Evolutionary conservation across 2,888 invertebrate species (phyloP).

Genomic region (Entomobrya proxima): DNA sequence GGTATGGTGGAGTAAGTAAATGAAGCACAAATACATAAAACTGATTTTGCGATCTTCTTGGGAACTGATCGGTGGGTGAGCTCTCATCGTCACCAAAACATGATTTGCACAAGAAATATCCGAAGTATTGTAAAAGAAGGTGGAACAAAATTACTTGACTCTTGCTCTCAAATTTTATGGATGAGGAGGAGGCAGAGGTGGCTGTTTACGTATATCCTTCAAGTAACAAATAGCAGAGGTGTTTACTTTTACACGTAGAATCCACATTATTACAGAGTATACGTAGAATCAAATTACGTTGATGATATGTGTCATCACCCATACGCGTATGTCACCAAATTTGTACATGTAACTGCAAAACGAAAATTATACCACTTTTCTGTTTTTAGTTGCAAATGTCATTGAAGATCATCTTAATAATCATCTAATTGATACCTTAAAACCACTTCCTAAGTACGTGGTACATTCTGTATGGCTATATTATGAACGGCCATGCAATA

Average conservation of each 20-base stretch:
- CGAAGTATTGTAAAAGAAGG: conserved; percentile 19
- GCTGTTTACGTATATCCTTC: conserved; percentile 13
- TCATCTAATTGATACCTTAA: conserved; percentile 19
- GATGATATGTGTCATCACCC: conserved; percentile 37
- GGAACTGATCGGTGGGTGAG: conserved; percentile 51
- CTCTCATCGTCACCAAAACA: conserved; percentile 48
- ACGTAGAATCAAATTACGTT: conserved; percentile 11
- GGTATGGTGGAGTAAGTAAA: conserved; percentile 23
- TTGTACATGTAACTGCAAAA: conserved; percentile 18
- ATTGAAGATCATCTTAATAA: background rate
- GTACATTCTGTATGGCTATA: background rate
- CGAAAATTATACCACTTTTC: conserved; percentile 9
- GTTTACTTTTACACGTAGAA: conserved; percentile 26
- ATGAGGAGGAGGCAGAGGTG: conserved; percentile 32
- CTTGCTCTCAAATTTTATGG: conserved; percentile 27
- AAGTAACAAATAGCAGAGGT: conserved; percentile 4
- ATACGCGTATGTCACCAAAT: conserved; percentile 38
- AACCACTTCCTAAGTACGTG: background rate
- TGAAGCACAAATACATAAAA: conserved; percentile 12
- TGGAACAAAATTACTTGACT: background rate
- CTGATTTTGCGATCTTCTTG: conserved; percentile 38
- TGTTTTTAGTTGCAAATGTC: background rate
- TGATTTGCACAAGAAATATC: background rate
- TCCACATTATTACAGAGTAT: background rate
- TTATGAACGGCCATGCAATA: background rate